Percentiles rank a stretch among this genome's conserved stretches.
These are phyloP conservation scores for Melitaea athalia DNA, from an alignment of 2,888 invertebrate genomes.

Conservation along the genomic window DNA sequence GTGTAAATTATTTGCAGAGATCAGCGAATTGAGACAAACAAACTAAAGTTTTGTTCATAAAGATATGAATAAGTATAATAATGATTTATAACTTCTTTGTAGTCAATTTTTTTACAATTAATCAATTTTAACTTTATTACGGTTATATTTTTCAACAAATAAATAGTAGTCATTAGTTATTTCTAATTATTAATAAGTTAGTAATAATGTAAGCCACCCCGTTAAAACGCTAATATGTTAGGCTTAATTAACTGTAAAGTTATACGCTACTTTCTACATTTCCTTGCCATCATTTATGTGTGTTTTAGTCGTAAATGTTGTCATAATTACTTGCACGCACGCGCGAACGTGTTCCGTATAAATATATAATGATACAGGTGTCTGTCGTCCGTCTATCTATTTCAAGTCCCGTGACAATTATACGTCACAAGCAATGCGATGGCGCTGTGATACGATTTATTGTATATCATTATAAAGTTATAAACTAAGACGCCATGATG, in stretches of 20 bases:
- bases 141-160: too few species aligned
- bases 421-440: conserved; percentile 52
- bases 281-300: neutral
- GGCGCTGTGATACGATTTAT: conserved; percentile 25
- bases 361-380: conserved; percentile 54
- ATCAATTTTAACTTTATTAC: too few species aligned
- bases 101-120: too few species aligned
- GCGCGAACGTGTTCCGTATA: conserved; percentile 7
- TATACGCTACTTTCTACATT: neutral
- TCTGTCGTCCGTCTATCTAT: conserved; percentile 70
- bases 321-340: neutral
- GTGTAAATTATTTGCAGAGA: too few species aligned
- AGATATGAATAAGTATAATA: too few species aligned
- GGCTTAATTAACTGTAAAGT: neutral
- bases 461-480: conserved; percentile 25
- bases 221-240: too few species aligned
- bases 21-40: too few species aligned
- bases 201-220: too few species aligned
- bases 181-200: too few species aligned
- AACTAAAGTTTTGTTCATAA: too few species aligned
- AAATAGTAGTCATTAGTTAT: too few species aligned
- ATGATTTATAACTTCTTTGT: too few species aligned
- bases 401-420: conserved; percentile 53
- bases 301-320: neutral
- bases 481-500: conserved; percentile 14